Evolutionary conservation across 1,140 invertebrate genomes (phyloP).

Genomic region (Diabrotica virgifera): DNA sequence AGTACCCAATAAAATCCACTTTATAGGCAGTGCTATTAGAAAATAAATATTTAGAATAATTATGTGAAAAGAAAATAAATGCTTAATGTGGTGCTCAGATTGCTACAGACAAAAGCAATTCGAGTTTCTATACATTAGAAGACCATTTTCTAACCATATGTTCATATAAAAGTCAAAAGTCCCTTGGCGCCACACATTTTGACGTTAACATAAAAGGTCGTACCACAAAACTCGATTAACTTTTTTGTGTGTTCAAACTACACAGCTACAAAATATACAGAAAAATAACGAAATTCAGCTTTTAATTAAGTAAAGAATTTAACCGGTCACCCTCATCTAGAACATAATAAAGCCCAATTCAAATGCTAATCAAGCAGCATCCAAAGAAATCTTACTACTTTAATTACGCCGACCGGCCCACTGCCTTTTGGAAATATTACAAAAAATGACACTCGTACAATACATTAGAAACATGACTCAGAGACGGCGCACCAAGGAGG

Average conservation of each 20-base stretch:
- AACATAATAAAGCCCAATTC: not conserved
- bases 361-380: not conserved
- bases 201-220: not conserved
- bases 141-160: too few relatives aligned
- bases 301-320: not conserved
- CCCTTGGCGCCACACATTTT: not conserved
- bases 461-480: not conserved
- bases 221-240: not conserved
- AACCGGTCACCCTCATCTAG: not conserved
- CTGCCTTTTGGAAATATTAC: not conserved
- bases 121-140: too few relatives aligned
- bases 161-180: too few relatives aligned
- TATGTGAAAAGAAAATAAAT: too few relatives aligned
- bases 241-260: not conserved
- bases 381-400: not conserved
- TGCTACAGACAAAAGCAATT: too few relatives aligned
- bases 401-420: slow-evolving; percentile 1
- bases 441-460: not conserved
- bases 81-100: too few relatives aligned
- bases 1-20: too few relatives aligned
- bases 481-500: too few relatives aligned
- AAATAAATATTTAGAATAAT: too few relatives aligned
- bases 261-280: not conserved
- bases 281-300: not conserved
- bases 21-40: too few relatives aligned